Conservation (phyloP, 2,113 vertebrate species). For the Sturnira hondurensis region DNA sequence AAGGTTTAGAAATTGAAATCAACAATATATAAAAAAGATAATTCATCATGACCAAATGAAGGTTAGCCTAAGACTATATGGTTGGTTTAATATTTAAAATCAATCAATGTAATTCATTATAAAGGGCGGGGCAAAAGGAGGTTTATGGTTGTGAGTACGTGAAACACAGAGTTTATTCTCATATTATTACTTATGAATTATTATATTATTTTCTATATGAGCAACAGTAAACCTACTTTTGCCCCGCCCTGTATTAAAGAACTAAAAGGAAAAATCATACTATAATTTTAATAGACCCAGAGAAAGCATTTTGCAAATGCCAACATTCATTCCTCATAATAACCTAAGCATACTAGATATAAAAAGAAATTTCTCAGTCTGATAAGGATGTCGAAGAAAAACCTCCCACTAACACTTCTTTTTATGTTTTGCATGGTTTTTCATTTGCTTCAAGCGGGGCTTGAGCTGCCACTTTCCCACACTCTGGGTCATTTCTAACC, state of each 20-base stretch:
- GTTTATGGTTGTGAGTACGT: background rate
- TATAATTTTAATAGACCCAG: background rate
- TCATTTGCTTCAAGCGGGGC: constrained; percentile 71
- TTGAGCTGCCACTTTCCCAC: constrained; percentile 31
- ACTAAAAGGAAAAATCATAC: background rate
- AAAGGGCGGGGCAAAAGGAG: background rate
- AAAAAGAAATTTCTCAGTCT: background rate
- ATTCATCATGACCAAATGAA: background rate
- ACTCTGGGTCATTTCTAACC: constrained; percentile 63
- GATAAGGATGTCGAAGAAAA: background rate
- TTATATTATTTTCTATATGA: no score
- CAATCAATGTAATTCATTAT: background rate
- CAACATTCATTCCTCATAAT: background rate
- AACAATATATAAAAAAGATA: background rate
- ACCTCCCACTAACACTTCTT: background rate
- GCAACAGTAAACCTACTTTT: background rate
- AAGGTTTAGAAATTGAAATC: background rate
- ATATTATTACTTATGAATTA: no score
- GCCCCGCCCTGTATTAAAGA: background rate
- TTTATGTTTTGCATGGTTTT: constrained; percentile 77
- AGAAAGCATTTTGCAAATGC: background rate
- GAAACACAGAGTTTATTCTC: no score
- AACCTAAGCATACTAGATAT: background rate
- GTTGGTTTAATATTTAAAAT: background rate
- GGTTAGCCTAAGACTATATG: background rate